Conservation (phyloP, 2,888 invertebrate genomes). For the Arrhopalites spinosus region DNA sequence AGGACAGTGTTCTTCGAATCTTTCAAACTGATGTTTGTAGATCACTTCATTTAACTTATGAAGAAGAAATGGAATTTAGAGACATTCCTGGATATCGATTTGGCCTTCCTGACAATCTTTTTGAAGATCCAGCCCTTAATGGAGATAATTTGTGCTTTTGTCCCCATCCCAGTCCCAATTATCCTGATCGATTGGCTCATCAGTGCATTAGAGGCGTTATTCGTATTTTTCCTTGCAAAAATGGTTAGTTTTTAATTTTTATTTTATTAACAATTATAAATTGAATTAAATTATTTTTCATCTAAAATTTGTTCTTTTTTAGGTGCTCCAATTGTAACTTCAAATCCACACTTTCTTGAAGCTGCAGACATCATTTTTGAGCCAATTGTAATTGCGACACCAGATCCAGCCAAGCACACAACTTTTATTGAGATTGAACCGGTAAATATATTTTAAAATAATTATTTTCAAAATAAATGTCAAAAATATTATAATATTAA, state of each 20-base stretch:
- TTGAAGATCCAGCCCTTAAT: conserved; percentile 40
- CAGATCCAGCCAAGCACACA: conserved; percentile 34
- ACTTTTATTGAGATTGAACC: conserved; percentile 47
- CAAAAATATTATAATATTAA: background rate
- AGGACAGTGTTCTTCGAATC: conserved; percentile 57
- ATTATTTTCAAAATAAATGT: background rate
- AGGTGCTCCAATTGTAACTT: conserved; percentile 39
- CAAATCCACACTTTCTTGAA: conserved; percentile 38
- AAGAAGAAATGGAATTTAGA: conserved; percentile 37
- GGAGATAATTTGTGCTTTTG: conserved; percentile 43
- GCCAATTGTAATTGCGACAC: conserved; percentile 21
- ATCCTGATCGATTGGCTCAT: background rate
- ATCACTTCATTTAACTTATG: conserved; percentile 39
- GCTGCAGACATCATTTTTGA: conserved; percentile 24
- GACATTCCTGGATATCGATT: conserved; percentile 47
- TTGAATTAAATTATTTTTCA: background rate
- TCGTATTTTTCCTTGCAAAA: conserved; percentile 32
- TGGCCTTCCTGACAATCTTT: conserved; percentile 32
- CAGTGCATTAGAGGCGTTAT: conserved; percentile 14
- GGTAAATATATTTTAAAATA: conserved; percentile 21
- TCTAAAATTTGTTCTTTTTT: background rate
- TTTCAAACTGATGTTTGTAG: conserved; percentile 59
- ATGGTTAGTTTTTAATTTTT: conserved; percentile 12
- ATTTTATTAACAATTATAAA: too few species aligned
- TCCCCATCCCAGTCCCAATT: background rate